Percentiles rank a stretch among this genome's conserved stretches.
Conservation (phyloP, 2,797 vertebrate genomes). For the Rhinophrynus dorsalis region DNA sequence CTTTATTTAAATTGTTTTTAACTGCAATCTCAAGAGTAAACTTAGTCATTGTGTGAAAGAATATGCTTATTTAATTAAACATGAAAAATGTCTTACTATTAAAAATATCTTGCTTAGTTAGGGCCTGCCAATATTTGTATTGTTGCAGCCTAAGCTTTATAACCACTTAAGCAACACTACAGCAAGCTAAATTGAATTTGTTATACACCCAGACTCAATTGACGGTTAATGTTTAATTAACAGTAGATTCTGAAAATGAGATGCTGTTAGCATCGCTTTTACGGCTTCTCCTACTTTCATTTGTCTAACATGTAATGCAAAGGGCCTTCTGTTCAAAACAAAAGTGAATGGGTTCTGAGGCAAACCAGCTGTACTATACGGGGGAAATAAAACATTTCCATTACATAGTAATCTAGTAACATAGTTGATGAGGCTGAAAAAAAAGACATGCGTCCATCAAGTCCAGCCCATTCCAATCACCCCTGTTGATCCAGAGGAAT, state of each 20-base stretch:
- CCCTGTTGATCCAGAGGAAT: no score
- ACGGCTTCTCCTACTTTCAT: constrained; percentile 29
- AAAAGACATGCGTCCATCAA: no score
- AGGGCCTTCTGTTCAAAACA: no score
- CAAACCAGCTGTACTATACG: no score
- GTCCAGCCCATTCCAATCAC: no score
- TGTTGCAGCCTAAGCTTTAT: constrained; percentile 34
- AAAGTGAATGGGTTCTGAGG: no score
- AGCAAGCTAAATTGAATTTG: constrained; percentile 40
- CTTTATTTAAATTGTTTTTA: background rate
- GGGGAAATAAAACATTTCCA: no score
- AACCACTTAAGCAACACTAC: constrained; percentile 42
- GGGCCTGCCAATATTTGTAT: constrained; percentile 27
- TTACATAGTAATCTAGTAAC: no score
- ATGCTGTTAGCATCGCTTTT: constrained; percentile 29
- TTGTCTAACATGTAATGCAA: constrained; percentile 14
- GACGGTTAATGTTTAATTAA: constrained; percentile 50
- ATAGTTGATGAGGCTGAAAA: no score
- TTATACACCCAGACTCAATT: constrained; percentile 47
- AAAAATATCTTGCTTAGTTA: constrained; percentile 32
- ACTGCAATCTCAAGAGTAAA: constrained; percentile 34
- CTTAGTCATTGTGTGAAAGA: constrained; percentile 29
- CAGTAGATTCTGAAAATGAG: constrained; percentile 42
- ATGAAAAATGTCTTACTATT: constrained; percentile 36
- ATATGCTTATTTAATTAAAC: constrained; percentile 38